These are phyloP conservation scores for Callinectes sapidus DNA, from an alignment of 2,888 invertebrate species.

Conservation along the genomic window DNA sequence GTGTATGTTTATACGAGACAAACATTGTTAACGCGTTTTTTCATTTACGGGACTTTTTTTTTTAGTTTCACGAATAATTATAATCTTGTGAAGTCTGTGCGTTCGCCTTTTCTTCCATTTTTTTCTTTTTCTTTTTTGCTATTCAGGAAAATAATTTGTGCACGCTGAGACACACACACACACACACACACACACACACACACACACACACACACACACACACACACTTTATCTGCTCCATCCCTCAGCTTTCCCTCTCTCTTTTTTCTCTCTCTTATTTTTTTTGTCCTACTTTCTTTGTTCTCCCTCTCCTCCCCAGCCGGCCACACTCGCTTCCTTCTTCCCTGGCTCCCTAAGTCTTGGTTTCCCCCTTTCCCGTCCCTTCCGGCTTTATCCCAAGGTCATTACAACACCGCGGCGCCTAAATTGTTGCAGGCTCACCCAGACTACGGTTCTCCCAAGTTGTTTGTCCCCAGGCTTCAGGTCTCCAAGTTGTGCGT, in stretches of 20 bases:
- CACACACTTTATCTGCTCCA: not conserved
- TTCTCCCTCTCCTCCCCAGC: not conserved
- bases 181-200: not conserved
- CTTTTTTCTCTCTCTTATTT: not conserved
- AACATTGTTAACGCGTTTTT: constrained; percentile 34
- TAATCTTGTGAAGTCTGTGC: constrained; percentile 2
- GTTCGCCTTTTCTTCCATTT: no score
- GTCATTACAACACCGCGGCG: constrained; percentile 29
- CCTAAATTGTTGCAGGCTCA: constrained; percentile 18
- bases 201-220: not conserved
- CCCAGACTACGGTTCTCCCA: constrained; percentile 1
- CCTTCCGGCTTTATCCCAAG: constrained; percentile 17
- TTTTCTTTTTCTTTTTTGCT: no score
- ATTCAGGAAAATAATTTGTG: constrained; percentile 16
- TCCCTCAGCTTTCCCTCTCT: not conserved
- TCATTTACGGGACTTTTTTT: not conserved
- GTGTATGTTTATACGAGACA: constrained; percentile 24
- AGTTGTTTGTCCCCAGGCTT: constrained; percentile 20
- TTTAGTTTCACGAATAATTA: constrained; percentile 11
- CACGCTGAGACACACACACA: not conserved
- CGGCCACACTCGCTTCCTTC: not conserved
- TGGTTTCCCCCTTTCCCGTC: not conserved
- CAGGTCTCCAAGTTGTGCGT: constrained; percentile 17
- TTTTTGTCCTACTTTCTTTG: not conserved
- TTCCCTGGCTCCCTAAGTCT: not conserved